These are phyloP conservation scores for Cheilosia scutellata DNA, from an alignment of 2,888 invertebrate genomes.

Conservation along the genomic window DNA sequence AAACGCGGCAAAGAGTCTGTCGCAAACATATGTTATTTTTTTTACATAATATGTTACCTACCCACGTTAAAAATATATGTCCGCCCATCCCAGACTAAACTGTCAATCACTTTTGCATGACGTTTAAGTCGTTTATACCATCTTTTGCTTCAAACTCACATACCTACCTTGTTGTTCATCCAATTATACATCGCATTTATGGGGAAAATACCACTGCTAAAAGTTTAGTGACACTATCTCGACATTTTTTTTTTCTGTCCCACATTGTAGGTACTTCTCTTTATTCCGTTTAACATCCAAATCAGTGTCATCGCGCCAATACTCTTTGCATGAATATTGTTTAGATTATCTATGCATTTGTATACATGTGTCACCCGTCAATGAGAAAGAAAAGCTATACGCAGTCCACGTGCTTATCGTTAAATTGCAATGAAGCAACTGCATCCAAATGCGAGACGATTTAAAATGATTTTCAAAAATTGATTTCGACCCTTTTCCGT, in stretches of 20 bases:
- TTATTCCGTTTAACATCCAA: not conserved
- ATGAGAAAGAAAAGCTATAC: slow-evolving; percentile 16
- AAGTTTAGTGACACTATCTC: not conserved
- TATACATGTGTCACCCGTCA: slow-evolving; percentile 1
- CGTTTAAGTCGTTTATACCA: not conserved
- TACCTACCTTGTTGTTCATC: not conserved
- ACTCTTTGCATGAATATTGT: not conserved
- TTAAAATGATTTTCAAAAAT: slow-evolving; percentile 81
- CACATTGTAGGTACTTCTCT: not conserved
- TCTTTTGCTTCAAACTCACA: not conserved
- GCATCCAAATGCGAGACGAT: slow-evolving; percentile 71
- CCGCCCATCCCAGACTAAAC: not conserved
- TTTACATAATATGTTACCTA: no score
- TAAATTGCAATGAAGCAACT: slow-evolving; percentile 10
- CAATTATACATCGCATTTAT: not conserved
- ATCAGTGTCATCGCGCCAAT: not conserved
- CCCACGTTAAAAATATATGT: not conserved
- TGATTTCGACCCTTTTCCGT: slow-evolving; percentile 78
- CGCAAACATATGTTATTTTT: no score
- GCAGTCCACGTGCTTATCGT: slow-evolving; percentile 53
- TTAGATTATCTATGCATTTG: no score
- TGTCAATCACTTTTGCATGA: no score
- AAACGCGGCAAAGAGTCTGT: no score
- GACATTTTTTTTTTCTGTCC: not conserved
- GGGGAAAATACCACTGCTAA: not conserved